These are phyloP conservation scores for Stercorarius parasiticus DNA, from an alignment of 2,113 vertebrate species.

Conservation along the genomic window DNA sequence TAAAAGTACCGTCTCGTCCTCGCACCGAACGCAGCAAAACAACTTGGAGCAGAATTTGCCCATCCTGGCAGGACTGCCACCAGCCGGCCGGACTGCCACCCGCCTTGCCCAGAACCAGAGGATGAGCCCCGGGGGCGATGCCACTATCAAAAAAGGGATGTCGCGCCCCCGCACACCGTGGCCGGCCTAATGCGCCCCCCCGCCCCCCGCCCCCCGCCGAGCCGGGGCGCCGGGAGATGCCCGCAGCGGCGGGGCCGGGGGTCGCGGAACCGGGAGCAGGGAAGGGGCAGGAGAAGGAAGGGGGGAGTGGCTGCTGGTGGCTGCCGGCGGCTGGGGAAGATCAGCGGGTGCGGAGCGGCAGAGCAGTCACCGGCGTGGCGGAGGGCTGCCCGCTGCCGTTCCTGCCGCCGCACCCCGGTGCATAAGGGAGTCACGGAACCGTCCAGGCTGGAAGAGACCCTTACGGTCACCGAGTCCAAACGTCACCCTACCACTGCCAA, in stretches of 20 bases:
- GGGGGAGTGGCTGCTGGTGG: neutral
- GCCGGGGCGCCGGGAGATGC: neutral
- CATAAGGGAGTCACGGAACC: too few species aligned
- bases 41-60: constrained; percentile 84
- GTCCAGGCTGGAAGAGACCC: neutral
- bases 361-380: neutral
- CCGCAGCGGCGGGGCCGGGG: neutral
- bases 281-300: neutral
- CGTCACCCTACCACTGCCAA: neutral
- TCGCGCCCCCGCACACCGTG: neutral
- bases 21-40: constrained; percentile 74
- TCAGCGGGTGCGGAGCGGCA: neutral
- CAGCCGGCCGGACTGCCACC: neutral
- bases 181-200: neutral
- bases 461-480: too few species aligned
- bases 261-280: neutral
- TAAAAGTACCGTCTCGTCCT: constrained; percentile 84
- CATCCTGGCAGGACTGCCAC: constrained; percentile 72
- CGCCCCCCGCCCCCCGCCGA: neutral
- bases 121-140: neutral
- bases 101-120: neutral
- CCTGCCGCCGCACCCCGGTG: neutral
- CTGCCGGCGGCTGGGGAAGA: neutral
- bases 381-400: neutral
- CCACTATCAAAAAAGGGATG: neutral